These are phyloP conservation scores for Ephestia elutella DNA, from an alignment of 1,140 invertebrate species.

Conservation along the genomic window DNA sequence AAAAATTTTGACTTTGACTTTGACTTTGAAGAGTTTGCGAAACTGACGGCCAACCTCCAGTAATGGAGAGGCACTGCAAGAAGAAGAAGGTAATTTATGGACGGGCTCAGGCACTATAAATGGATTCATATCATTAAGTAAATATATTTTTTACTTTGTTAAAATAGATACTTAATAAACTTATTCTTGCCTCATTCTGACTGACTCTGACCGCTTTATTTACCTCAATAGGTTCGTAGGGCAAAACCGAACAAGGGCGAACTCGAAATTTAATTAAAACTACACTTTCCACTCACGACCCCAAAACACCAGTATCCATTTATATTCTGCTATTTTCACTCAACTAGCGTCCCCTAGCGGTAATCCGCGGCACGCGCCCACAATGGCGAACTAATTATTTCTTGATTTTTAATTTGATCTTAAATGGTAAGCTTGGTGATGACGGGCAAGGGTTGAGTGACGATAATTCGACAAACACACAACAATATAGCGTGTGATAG, in stretches of 20 bases:
- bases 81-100: too few species aligned
- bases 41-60: too few species aligned
- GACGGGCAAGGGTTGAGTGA: not conserved
- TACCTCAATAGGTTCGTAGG: not conserved
- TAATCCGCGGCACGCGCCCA: not conserved
- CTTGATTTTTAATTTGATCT: slow-evolving; percentile 4
- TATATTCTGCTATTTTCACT: not conserved
- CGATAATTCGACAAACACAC: not conserved
- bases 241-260: not conserved
- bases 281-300: not conserved
- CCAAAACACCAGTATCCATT: not conserved
- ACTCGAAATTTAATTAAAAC: slow-evolving; percentile 4
- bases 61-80: too few species aligned
- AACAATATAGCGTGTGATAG: too few species aligned
- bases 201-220: not conserved
- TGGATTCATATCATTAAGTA: too few species aligned
- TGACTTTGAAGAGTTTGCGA: too few species aligned
- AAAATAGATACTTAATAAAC: too few species aligned
- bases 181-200: not conserved
- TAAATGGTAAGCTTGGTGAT: not conserved
- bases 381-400: not conserved
- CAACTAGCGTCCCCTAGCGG: slow-evolving; percentile 1
- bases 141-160: too few species aligned
- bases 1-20: too few species aligned
- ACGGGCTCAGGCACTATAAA: too few species aligned